Percentiles rank a stretch among this genome's conserved stretches.
Conservation (phyloP, 1,140 invertebrate species). For the Scylla paramamosain region DNA sequence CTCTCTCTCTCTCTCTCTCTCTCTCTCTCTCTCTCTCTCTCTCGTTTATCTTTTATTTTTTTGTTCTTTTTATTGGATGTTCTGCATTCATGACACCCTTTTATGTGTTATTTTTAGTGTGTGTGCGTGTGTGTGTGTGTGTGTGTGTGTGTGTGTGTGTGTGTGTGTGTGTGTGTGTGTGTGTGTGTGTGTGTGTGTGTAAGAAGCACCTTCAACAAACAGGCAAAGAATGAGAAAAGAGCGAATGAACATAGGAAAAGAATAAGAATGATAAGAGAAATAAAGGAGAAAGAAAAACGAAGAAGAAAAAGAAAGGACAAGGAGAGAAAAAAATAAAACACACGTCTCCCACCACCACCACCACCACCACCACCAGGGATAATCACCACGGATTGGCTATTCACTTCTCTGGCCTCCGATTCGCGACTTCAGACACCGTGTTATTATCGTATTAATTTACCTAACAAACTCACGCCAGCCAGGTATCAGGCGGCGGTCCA, state of each 20-base stretch:
- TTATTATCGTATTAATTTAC: too few species aligned
- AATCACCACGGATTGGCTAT: too few species aligned
- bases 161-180: conserved; percentile 29
- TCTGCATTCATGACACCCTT: too few species aligned
- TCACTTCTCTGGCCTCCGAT: too few species aligned
- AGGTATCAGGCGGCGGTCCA: too few species aligned
- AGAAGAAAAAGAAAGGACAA: background rate
- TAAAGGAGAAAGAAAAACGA: background rate
- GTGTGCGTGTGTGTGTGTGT: conserved; percentile 33
- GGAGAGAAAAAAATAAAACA: background rate
- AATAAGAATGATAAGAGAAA: background rate
- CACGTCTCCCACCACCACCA: too few species aligned
- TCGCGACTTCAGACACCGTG: too few species aligned
- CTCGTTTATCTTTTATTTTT: background rate
- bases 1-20: too few species aligned
- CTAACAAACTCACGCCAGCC: too few species aligned
- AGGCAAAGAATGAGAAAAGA: background rate
- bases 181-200: background rate
- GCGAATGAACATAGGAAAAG: background rate
- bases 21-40: too few species aligned
- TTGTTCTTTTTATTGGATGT: background rate
- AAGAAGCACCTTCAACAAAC: too few species aligned
- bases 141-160: conserved; percentile 30
- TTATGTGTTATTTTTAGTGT: background rate
- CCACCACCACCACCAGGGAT: conserved; percentile 3